Conservation (phyloP, 2,888 invertebrate species). For the Stenolophus ochropezus region DNA sequence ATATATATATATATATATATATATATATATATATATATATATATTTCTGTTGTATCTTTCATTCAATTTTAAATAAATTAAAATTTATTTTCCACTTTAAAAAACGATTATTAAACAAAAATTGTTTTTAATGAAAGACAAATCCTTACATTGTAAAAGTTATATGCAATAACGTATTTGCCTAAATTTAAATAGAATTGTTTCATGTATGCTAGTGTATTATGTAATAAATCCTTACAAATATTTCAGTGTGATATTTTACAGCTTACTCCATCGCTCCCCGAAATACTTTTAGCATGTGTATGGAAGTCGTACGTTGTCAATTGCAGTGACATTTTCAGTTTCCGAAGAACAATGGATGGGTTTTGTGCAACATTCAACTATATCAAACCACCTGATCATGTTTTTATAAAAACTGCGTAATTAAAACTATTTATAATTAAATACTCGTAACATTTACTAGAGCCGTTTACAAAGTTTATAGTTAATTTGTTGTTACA, state of each 20-base stretch:
- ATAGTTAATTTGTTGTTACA: too few relatives aligned
- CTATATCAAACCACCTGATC: not conserved
- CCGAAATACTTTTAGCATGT: not conserved
- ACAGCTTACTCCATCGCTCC: constrained; percentile 1
- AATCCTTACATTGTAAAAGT: not conserved
- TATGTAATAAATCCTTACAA: not conserved
- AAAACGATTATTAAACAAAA: too few relatives aligned
- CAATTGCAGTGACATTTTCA: not conserved
- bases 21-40: too few relatives aligned
- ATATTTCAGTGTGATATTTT: not conserved
- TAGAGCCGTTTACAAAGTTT: too few relatives aligned
- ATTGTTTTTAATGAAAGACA: not conserved
- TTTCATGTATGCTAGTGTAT: not conserved
- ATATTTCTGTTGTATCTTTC: too few relatives aligned
- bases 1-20: too few relatives aligned
- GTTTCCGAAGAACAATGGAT: constrained; percentile 11
- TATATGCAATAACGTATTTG: not conserved
- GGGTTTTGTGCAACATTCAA: constrained; percentile 17
- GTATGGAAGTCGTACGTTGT: not conserved
- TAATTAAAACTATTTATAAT: too few relatives aligned
- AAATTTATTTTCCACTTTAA: not conserved
- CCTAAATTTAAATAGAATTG: not conserved
- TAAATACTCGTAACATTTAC: too few relatives aligned
- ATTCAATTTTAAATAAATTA: too few relatives aligned
- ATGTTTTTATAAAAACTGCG: not conserved